Conservation (phyloP, 2,113 vertebrate species). For the Corydoras maculifer region DNA sequence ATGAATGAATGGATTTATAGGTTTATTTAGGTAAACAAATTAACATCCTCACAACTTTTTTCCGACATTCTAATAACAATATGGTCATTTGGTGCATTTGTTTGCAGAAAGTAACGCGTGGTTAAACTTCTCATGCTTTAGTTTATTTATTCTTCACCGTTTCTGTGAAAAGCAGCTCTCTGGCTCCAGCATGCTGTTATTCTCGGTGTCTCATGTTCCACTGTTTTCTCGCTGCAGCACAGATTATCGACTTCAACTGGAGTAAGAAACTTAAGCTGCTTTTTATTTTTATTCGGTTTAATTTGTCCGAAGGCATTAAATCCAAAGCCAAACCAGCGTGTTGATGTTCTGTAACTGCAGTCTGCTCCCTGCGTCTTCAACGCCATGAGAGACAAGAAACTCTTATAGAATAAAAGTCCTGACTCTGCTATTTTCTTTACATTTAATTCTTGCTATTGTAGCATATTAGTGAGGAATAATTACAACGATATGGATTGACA, state of each 20-base stretch:
- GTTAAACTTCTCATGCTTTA: neutral
- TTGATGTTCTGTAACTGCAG: neutral
- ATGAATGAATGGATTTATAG: neutral
- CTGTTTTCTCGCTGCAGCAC: neutral
- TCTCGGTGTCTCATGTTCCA: neutral
- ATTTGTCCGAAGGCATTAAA: constrained; percentile 76
- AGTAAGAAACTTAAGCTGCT: constrained; percentile 39
- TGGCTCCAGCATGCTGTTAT: constrained; percentile 63
- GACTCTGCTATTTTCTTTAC: neutral
- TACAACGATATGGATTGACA: no score
- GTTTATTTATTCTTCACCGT: constrained; percentile 36
- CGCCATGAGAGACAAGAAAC: neutral
- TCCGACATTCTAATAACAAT: no score
- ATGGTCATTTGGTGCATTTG: no score
- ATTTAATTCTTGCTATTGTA: no score
- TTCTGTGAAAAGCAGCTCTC: constrained; percentile 46
- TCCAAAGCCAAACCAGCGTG: constrained; percentile 77
- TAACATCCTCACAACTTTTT: no score
- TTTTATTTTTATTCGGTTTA: neutral
- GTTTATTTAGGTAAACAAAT: no score
- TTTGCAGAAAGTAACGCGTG: no score
- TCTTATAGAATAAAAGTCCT: constrained; percentile 7
- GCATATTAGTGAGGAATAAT: no score
- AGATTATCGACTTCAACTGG: constrained; percentile 37
- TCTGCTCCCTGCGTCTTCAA: no score